Evolutionary conservation across 2,113 vertebrate genomes (phyloP).

Genomic region (Corvus hawaiiensis): DNA sequence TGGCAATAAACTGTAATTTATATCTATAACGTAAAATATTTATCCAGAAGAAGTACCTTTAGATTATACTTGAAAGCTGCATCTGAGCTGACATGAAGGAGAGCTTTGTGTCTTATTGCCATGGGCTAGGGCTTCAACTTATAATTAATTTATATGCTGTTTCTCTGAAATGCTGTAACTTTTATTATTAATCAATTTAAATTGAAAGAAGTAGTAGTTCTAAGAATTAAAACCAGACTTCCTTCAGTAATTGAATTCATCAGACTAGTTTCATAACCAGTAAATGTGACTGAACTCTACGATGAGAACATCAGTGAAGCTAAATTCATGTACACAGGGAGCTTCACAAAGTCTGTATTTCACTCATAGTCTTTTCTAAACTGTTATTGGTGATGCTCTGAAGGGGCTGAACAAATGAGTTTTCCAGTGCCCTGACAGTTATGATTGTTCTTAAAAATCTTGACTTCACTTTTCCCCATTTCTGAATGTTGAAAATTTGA

Average conservation of each 20-base stretch:
- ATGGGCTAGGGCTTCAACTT: conserved; percentile 43
- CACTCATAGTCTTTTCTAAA: not conserved
- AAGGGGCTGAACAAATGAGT: not conserved
- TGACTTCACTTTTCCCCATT: not conserved
- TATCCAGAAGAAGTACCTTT: conserved; percentile 51
- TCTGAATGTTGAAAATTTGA: not conserved
- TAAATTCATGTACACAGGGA: not conserved
- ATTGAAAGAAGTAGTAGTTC: conserved; percentile 40
- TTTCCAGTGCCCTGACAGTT: not conserved
- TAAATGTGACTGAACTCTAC: not conserved
- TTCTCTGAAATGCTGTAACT: conserved; percentile 49
- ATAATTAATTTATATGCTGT: conserved; percentile 50
- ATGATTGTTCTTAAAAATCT: not conserved
- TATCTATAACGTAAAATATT: conserved; percentile 58
- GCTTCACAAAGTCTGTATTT: not conserved
- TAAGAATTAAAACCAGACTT: conserved; percentile 54
- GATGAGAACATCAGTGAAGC: not conserved
- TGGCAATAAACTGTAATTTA: conserved; percentile 63
- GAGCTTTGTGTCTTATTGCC: conserved; percentile 50
- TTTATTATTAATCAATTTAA: conserved; percentile 61
- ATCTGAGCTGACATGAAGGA: conserved; percentile 41
- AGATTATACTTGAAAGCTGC: conserved; percentile 39
- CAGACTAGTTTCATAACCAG: not conserved
- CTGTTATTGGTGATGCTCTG: not conserved
- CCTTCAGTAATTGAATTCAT: conserved; percentile 50